These are phyloP conservation scores for Drosophila neonasuta DNA, from an alignment of 2,888 invertebrate species.

Conservation along the genomic window DNA sequence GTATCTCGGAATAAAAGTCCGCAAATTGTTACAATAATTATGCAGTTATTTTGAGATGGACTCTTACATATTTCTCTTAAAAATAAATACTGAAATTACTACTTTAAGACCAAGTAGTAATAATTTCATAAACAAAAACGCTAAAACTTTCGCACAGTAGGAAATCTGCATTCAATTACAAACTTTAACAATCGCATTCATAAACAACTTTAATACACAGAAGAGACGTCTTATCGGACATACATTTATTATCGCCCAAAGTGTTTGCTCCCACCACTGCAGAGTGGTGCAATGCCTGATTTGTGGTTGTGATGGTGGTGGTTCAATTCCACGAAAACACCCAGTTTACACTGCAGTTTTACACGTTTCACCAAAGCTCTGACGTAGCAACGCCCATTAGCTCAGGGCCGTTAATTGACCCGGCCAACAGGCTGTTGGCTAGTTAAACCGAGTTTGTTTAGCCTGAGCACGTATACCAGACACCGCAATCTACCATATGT, in stretches of 20 bases:
- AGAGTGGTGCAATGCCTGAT: constrained; percentile 8
- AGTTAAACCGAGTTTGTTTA: constrained; percentile 10
- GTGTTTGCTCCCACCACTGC: constrained; percentile 14
- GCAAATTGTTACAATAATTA: too few relatives aligned
- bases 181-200: background rate
- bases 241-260: background rate
- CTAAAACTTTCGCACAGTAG: background rate
- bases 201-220: background rate
- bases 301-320: background rate
- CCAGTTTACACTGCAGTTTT: constrained; percentile 27
- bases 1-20: too few relatives aligned
- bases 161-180: background rate
- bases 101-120: background rate
- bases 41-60: too few relatives aligned
- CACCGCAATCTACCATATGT: background rate
- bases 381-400: constrained; percentile 25
- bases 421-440: constrained; percentile 27
- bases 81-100: too few relatives aligned
- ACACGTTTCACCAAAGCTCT: constrained; percentile 11
- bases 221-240: constrained; percentile 16
- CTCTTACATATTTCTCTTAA: too few relatives aligned
- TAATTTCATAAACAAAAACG: background rate
- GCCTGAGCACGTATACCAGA: constrained; percentile 5
- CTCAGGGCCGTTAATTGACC: constrained; percentile 39
- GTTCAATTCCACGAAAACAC: constrained; percentile 23